These are phyloP conservation scores for Salvelinus namaycush DNA, from an alignment of 2,113 vertebrate genomes.

Conservation along the genomic window DNA sequence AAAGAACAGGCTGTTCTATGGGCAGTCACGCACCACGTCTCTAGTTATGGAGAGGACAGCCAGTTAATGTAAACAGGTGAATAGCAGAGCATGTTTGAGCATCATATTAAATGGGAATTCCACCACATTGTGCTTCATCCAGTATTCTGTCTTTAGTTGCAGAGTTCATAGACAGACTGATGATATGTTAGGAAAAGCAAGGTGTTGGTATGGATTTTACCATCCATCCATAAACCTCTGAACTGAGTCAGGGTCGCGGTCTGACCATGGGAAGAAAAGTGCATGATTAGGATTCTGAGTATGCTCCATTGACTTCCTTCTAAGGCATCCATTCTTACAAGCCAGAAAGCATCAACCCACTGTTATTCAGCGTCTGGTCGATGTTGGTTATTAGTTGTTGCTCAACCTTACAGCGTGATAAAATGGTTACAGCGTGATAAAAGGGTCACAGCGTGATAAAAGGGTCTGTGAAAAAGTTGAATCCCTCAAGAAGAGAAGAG, in stretches of 20 bases:
- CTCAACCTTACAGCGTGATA: slow-evolving; percentile 24
- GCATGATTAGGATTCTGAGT: slow-evolving; percentile 38
- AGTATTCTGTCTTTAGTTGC: background rate
- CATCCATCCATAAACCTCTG: slow-evolving; percentile 39
- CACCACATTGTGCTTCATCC: too few relatives aligned
- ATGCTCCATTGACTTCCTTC: slow-evolving; percentile 34
- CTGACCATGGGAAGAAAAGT: slow-evolving; percentile 28
- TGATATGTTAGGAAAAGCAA: slow-evolving; percentile 26
- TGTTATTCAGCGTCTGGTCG: slow-evolving; percentile 44
- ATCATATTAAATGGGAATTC: background rate
- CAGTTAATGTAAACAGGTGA: background rate
- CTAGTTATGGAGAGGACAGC: background rate
- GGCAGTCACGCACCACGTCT: slow-evolving; percentile 28
- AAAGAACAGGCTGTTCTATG: slow-evolving; percentile 17
- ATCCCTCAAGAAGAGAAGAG: slow-evolving; percentile 30
- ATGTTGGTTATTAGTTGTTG: slow-evolving; percentile 50
- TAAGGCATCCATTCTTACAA: slow-evolving; percentile 39
- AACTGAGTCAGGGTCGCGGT: background rate
- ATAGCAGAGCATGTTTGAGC: background rate
- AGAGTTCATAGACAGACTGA: background rate
- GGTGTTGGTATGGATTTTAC: slow-evolving; percentile 14
- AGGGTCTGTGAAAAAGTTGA: slow-evolving; percentile 29
- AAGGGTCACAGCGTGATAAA: slow-evolving; percentile 27
- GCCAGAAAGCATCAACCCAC: slow-evolving; percentile 42
- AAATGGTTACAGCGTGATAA: slow-evolving; percentile 9